These are phyloP conservation scores for Pteronotus mesoamericanus DNA, from an alignment of 2,797 vertebrate species.

Conservation along the genomic window DNA sequence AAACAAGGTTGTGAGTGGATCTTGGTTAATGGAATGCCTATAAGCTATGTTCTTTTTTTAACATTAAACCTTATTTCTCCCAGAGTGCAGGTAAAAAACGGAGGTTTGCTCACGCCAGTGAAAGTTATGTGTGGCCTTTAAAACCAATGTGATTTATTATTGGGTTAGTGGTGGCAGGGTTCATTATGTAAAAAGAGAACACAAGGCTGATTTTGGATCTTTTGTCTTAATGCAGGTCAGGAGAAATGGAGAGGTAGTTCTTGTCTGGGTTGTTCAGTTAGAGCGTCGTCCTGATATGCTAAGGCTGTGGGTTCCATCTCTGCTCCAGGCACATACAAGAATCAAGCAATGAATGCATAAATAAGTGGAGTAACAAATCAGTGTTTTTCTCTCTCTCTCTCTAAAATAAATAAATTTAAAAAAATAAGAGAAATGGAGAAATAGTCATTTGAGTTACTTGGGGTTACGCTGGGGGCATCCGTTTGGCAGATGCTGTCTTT, in stretches of 20 bases:
- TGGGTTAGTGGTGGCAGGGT: not conserved
- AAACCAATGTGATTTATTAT: not conserved
- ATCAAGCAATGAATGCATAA: not conserved
- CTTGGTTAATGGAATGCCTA: not conserved
- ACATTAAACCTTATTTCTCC: not conserved
- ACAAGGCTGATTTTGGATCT: not conserved
- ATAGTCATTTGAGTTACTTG: not conserved
- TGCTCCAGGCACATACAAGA: not conserved
- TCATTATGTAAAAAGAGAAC: not conserved
- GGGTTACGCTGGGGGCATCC: not conserved
- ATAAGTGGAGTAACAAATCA: not conserved
- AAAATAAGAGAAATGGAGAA: not conserved
- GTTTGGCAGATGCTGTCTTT: not conserved
- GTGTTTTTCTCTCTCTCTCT: not conserved
- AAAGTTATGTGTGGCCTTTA: not conserved
- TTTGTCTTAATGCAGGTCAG: not conserved
- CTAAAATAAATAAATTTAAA: not conserved
- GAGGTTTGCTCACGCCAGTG: not conserved
- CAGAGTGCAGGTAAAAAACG: not conserved
- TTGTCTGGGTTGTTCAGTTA: not conserved
- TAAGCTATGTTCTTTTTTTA: not conserved
- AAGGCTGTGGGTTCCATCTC: not conserved
- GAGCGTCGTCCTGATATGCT: not conserved
- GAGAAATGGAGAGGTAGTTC: not conserved
- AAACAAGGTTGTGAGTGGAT: not conserved